phyloP scores from a whole-genome alignment of 2,113 vertebrate genomes.

The Phyllostomus discolor region DNA sequence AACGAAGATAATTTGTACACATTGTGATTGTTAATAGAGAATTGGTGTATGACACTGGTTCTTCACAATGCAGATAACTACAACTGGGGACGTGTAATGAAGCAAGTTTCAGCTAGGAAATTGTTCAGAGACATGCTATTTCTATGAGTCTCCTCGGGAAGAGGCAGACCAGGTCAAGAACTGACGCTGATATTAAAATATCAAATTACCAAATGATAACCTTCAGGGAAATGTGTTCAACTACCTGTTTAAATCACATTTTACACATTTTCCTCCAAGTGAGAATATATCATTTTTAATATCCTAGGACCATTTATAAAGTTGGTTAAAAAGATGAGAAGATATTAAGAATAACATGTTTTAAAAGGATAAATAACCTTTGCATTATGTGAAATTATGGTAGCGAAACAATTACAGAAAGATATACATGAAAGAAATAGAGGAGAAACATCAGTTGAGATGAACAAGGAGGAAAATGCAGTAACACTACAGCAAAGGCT shows the following conservation, averaged over 20 bases:
- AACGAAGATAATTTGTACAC: not conserved
- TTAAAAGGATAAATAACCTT: not conserved
- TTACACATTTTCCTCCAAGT: constrained; percentile 6
- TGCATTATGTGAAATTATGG: not conserved
- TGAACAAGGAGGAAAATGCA: not conserved
- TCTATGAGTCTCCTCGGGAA: not conserved
- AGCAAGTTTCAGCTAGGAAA: not conserved
- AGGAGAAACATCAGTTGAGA: not conserved
- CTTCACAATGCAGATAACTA: constrained; percentile 39
- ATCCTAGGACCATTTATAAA: constrained; percentile 2
- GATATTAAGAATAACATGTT: not conserved
- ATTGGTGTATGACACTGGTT: constrained; percentile 17
- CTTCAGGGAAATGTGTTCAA: constrained; percentile 20
- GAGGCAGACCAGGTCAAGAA: not conserved
- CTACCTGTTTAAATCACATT: constrained; percentile 1
- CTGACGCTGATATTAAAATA: constrained; percentile 17
- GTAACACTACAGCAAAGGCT: not conserved
- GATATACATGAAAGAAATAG: not conserved
- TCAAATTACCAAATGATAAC: constrained; percentile 15
- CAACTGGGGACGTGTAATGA: not conserved
- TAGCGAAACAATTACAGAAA: not conserved
- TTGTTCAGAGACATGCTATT: constrained; percentile 7
- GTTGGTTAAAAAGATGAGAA: not conserved
- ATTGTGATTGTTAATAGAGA: constrained; percentile 29
- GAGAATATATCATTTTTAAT: constrained; percentile 13